Evolutionary conservation across 2,888 invertebrate genomes (phyloP).

Genomic region (Ecliptopera silaceata): DNA sequence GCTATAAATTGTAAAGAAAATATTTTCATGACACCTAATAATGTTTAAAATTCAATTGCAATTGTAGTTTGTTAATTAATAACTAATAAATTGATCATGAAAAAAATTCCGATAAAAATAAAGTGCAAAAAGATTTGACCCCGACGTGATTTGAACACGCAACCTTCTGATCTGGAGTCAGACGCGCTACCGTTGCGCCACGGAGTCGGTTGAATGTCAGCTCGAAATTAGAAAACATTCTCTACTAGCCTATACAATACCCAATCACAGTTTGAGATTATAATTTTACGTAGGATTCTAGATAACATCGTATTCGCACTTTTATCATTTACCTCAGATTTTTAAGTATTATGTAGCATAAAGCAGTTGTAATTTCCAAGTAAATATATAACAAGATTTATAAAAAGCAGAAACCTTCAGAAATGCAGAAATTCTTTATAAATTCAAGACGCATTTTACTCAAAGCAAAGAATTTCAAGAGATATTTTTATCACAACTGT

Average conservation of each 20-base stretch:
- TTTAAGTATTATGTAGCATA: neutral
- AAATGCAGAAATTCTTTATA: constrained; percentile 15
- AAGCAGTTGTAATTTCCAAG: neutral
- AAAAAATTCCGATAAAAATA: too few species aligned
- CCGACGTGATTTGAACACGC: constrained; percentile 99
- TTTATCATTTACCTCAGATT: neutral
- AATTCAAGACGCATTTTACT: constrained; percentile 13
- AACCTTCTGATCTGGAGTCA: constrained; percentile 99
- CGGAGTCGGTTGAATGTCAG: constrained; percentile 84
- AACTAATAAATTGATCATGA: too few species aligned
- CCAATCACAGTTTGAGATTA: neutral
- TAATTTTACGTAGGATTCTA: neutral
- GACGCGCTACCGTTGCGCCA: constrained; percentile 99
- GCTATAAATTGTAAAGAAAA: too few species aligned
- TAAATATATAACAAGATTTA: constrained; percentile 1
- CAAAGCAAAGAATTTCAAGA: constrained; percentile 22
- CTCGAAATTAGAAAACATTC: constrained; percentile 8
- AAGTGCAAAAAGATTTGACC: constrained; percentile 82
- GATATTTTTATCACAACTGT: constrained; percentile 14
- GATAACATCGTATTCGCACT: constrained; percentile 1
- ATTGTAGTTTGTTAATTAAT: too few species aligned
- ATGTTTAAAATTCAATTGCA: too few species aligned
- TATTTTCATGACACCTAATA: too few species aligned
- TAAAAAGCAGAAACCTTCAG: constrained; percentile 5
- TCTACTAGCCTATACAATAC: neutral